Conservation (phyloP, 2,888 invertebrate species). For the Acleris holmiana region DNA sequence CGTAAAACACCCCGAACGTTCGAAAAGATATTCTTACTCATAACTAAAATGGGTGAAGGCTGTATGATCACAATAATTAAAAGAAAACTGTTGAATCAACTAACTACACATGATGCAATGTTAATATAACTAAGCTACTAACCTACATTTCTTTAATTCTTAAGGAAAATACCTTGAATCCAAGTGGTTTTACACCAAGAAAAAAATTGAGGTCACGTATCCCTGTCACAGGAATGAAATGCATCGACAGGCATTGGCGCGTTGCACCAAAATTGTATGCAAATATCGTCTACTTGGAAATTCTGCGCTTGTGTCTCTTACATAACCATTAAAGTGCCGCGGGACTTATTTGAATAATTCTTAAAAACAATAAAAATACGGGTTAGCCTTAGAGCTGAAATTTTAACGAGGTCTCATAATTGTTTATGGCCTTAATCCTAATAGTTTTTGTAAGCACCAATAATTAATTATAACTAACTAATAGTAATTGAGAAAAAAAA, state of each 20-base stretch:
- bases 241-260: slow-evolving; percentile 49
- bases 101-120: no score
- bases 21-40: no score
- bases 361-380: not conserved
- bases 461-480: no score
- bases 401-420: not conserved
- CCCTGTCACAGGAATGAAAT: slow-evolving; percentile 45
- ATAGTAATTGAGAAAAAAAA: no score
- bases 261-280: slow-evolving; percentile 61
- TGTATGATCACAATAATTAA: no score
- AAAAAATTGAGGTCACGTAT: slow-evolving; percentile 35
- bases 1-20: no score
- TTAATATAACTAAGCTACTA: no score
- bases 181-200: no score
- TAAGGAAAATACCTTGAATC: not conserved
- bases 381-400: not conserved
- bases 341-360: not conserved
- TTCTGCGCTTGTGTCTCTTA: slow-evolving; percentile 10
- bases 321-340: slow-evolving; percentile 14
- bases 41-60: no score
- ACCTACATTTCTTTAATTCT: no score
- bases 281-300: slow-evolving; percentile 45
- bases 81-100: no score
- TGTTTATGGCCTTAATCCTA: not conserved
- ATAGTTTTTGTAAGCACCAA: no score